These are phyloP conservation scores for Sebastolobus alascanus DNA, from an alignment of 2,797 vertebrate species.

Conservation along the genomic window DNA sequence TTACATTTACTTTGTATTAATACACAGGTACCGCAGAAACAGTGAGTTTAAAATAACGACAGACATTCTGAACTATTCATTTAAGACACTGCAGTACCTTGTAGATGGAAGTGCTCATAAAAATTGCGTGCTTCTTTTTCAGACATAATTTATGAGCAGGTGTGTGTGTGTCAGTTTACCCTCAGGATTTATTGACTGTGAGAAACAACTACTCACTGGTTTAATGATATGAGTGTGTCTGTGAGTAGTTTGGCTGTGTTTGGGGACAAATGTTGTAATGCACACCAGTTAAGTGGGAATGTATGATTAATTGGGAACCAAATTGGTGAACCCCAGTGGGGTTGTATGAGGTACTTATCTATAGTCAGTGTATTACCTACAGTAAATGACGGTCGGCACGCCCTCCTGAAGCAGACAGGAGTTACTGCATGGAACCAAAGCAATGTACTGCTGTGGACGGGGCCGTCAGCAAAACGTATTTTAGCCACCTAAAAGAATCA, in stretches of 20 bases:
- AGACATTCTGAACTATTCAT: slow-evolving; percentile 24
- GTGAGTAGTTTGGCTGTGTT: slow-evolving; percentile 4
- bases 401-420: background rate
- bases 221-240: slow-evolving; percentile 63
- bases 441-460: no score
- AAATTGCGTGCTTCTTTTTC: slow-evolving; percentile 40
- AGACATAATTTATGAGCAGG: slow-evolving; percentile 61
- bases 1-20: slow-evolving; percentile 12
- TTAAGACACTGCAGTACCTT: slow-evolving; percentile 40
- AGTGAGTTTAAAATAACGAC: background rate
- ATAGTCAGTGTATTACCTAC: background rate
- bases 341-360: background rate
- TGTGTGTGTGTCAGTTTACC: slow-evolving; percentile 44
- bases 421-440: no score
- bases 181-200: slow-evolving; percentile 69
- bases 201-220: slow-evolving; percentile 58
- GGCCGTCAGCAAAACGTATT: background rate
- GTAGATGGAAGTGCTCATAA: slow-evolving; percentile 53
- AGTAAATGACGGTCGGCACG: background rate
- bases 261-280: slow-evolving; percentile 20
- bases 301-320: slow-evolving; percentile 51
- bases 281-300: slow-evolving; percentile 22
- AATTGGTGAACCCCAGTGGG: slow-evolving; percentile 10
- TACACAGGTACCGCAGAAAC: slow-evolving; percentile 4
- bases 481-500: no score